These are phyloP conservation scores for Craniophora ligustri DNA, from an alignment of 2,888 invertebrate species.

Conservation along the genomic window DNA sequence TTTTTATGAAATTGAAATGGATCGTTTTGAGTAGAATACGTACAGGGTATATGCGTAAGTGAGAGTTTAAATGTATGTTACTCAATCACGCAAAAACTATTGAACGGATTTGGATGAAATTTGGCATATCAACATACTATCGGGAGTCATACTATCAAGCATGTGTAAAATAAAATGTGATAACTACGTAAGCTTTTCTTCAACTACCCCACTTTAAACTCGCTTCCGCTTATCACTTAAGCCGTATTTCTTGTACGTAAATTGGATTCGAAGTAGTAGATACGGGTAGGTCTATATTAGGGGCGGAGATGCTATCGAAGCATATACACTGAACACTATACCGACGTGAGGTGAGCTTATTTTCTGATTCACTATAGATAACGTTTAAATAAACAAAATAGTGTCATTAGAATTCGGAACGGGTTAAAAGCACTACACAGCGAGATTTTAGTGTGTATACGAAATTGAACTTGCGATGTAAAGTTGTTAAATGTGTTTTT, in stretches of 20 bases:
- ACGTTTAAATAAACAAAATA: conserved; percentile 35
- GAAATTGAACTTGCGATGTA: conserved; percentile 8
- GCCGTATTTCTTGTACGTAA: conserved; percentile 73
- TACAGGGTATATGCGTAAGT: too few species aligned
- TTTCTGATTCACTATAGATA: conserved; percentile 51
- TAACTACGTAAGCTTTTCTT: too few species aligned
- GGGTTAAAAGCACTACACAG: conserved; percentile 20
- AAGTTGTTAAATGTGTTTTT: too few species aligned
- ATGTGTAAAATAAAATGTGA: too few species aligned
- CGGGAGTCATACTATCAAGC: too few species aligned
- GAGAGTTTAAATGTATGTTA: too few species aligned
- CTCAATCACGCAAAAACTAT: too few species aligned
- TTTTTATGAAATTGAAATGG: too few species aligned
- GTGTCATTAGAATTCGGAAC: conserved; percentile 40
- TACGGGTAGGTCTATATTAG: conserved; percentile 80
- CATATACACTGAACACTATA: conserved; percentile 63
- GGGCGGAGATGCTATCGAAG: conserved; percentile 68
- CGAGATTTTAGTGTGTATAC: conserved; percentile 27
- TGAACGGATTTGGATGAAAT: too few species aligned
- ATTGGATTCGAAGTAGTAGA: conserved; percentile 85
- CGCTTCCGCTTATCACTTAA: conserved; percentile 42
- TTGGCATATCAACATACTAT: too few species aligned
- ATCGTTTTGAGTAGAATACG: too few species aligned
- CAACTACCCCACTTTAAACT: too few species aligned
- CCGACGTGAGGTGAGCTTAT: conserved; percentile 53